These are phyloP conservation scores for Adrianichthys oophorus DNA, from an alignment of 2,797 vertebrate species.

Conservation along the genomic window DNA sequence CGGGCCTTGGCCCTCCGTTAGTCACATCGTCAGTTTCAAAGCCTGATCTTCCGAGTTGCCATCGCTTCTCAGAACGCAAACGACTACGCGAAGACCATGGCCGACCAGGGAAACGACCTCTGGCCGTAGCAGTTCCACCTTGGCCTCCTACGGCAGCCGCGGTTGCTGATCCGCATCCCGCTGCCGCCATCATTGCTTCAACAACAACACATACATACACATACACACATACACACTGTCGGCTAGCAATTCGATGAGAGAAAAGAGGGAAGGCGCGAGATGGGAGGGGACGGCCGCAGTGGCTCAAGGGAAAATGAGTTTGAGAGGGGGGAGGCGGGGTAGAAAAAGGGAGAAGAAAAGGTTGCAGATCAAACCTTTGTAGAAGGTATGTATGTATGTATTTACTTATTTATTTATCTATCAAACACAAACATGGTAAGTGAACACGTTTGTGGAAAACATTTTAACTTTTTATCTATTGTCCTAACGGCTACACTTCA, in stretches of 20 bases:
- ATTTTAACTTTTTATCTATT: no score
- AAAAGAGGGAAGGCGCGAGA: slow-evolving; percentile 84
- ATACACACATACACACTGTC: slow-evolving; percentile 65
- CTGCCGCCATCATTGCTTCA: slow-evolving; percentile 91
- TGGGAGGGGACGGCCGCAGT: slow-evolving; percentile 72
- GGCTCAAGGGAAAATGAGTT: slow-evolving; percentile 74
- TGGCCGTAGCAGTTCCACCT: slow-evolving; percentile 80
- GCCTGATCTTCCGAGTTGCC: slow-evolving; percentile 80
- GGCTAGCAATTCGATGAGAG: slow-evolving; percentile 79
- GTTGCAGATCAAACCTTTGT: background rate
- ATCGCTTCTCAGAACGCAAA: slow-evolving; percentile 83
- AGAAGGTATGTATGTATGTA: no score
- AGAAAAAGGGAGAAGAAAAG: background rate
- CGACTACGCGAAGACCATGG: slow-evolving; percentile 84
- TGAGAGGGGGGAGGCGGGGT: background rate
- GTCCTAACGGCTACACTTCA: no score
- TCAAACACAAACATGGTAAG: no score
- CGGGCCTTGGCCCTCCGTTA: slow-evolving; percentile 83
- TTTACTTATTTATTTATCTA: background rate
- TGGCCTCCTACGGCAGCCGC: slow-evolving; percentile 85
- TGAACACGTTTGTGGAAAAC: no score
- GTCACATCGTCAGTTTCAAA: slow-evolving; percentile 78
- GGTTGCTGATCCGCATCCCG: slow-evolving; percentile 88
- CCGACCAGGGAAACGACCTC: slow-evolving; percentile 91
- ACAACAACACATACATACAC: slow-evolving; percentile 75